phyloP scores from a whole-genome alignment of 2,113 vertebrate species.

The Potamarius usumacintae region DNA sequence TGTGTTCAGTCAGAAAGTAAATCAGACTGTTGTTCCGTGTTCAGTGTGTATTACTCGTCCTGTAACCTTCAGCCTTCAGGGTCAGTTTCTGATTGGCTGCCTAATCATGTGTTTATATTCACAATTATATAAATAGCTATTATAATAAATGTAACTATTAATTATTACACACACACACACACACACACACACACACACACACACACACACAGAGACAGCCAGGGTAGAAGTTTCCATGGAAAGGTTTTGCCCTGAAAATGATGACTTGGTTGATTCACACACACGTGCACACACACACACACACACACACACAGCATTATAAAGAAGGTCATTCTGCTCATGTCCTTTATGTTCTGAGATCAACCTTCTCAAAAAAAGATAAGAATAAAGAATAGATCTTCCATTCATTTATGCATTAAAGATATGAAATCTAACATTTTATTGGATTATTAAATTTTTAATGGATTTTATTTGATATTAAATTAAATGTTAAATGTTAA shows the following conservation, averaged over 20 bases:
- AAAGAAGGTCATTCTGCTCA: background rate
- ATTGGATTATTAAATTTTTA: background rate
- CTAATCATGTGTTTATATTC: background rate
- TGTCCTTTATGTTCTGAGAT: background rate
- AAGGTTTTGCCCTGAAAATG: conserved; percentile 61
- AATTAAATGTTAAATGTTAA: background rate
- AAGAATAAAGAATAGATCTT: background rate
- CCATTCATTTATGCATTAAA: background rate
- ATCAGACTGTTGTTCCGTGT: too few relatives aligned
- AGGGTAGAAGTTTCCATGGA: conserved; percentile 32
- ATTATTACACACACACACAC: background rate
- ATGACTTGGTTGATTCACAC: conserved; percentile 45
- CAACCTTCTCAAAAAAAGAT: background rate
- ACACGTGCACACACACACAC: conserved; percentile 14
- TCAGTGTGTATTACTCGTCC: too few relatives aligned
- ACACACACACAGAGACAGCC: background rate
- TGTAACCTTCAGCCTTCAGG: too few relatives aligned
- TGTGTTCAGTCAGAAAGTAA: too few relatives aligned
- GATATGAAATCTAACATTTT: background rate
- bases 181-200: conserved; percentile 13
- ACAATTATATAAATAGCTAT: background rate
- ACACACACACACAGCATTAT: conserved; percentile 3
- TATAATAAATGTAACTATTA: background rate
- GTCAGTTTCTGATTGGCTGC: background rate
- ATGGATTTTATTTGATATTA: background rate